Evolutionary conservation across 2,113 vertebrate genomes (phyloP), one percentile per base, ranked within the genome.

Genomic region (Mastomys coucha): DNA sequence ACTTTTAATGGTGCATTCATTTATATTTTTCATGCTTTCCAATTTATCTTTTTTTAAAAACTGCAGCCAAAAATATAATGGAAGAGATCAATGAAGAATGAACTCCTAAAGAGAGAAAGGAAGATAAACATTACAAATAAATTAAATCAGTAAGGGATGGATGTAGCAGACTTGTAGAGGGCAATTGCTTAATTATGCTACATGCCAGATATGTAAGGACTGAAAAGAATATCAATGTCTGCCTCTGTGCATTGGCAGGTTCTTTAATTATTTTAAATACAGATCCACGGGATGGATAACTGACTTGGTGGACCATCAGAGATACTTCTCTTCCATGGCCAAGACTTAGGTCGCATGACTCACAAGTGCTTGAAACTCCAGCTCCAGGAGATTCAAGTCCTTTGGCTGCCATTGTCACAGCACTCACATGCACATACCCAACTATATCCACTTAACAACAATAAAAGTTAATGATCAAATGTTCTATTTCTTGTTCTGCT

Each of bases 1-100:
- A 58, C 90, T 91, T 88, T 91, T 93, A 65, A 70, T 91, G 17
- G 10, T 26, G 87, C 7, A 75, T 93, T 89, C 31, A 91, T 89
- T 95, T 88, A 78, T 39, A 33, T 10, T 0, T 85, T 76, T 91
- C 53, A 39, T 63, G 51, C 9, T 91, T 94, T 88, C 51, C 42
- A 91, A 86, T 85, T 92, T 72, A 69, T 81, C 11, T 70, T 36
- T 94, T 75, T 67, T 33, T 14, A 31, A 49, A 49, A 39, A 75
- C 42, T 31, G 31, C n/a, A 88, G 73, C 20, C 73, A 22, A 76
- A 39, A 72, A 1, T 53, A 9, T 42, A n/a, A 91, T 45, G 77
- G 7, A 95, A 89, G 58, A 77, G 7, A 1, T 31, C 60, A 78
- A 28, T 20, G 78, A 39, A 7, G 26, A 92, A 7, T 28, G 0